Evolutionary conservation across 2,888 invertebrate species (phyloP), one percentile per base, ranked within the genome.

Genomic region (Sthenelais limicola): DNA sequence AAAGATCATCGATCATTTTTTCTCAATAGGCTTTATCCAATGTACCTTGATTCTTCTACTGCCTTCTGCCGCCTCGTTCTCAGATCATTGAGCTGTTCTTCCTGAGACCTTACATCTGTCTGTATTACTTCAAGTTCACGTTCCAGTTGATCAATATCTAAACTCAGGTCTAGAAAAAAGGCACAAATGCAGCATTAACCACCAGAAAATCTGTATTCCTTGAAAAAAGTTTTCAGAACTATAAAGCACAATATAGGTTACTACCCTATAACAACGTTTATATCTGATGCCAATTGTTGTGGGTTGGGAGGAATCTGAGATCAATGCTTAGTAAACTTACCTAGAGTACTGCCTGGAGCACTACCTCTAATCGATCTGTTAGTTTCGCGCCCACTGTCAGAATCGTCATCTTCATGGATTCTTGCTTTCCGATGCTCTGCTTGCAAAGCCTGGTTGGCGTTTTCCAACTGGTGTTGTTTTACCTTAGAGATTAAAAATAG

Each of bases 361-460:
- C 56, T 56, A n/a, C 24, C 56, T 33, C 56, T 32, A 15, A 21
- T 32, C 5, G 32, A 33, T 12, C 56, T 12, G 30, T 56, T 56
- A 7, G 56, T 56, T 21, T 56, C 56, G 3, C 56, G 56, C 30
- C 56, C 56, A 56, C 56, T 56, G 32, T 56, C 56, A 12, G 56
- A 56, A 21, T 56, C 56, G 24, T 56, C 56, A 21, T 56, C 56
- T 21, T 56, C 56, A 1, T 7, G 30, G 24, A 30, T 2, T 26
- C 26, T 15, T n/a, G 26, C 26, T 30, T 30, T 26, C 30, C 32
- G 30, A 18, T 56, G 56, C 56, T 56, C 56, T 32, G 21, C 56
- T 33, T 56, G 56, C 2, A 56, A 33, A 18, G 56, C 56, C 56
- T 56, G 56, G 56, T 56, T 56, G 56, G 56, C 56, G 3, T 28